Percentiles rank a stretch among this genome's conserved stretches.
Conservation (phyloP, 2,888 invertebrate genomes). For the Eupithecia subumbrata region DNA sequence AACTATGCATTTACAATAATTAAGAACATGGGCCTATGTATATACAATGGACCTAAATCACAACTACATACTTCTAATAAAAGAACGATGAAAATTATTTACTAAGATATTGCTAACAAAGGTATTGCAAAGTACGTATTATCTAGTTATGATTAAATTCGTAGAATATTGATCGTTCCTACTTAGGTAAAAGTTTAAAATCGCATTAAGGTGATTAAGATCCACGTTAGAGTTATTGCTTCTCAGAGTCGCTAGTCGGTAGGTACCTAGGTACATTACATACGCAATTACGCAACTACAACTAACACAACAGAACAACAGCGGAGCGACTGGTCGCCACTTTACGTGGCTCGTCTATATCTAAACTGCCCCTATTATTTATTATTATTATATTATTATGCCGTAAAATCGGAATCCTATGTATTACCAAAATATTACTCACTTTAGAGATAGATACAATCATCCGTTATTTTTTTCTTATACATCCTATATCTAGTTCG, state of each 20-base stretch:
- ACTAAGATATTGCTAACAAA: conserved; percentile 12
- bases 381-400: not conserved
- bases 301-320: not conserved
- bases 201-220: not conserved
- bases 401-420: not conserved
- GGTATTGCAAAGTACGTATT: conserved; percentile 50
- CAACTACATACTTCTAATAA: conserved; percentile 4
- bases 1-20: conserved; percentile 43
- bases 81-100: not conserved
- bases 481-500: not conserved
- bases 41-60: conserved; percentile 35
- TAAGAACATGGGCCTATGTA: conserved; percentile 33
- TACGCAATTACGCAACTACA: not conserved
- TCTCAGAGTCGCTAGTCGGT: not conserved
- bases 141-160: conserved; percentile 28
- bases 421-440: no score
- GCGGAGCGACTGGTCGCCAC: not conserved
- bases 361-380: not conserved
- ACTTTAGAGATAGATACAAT: no score
- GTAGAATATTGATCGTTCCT: not conserved
- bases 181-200: not conserved
- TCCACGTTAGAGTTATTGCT: not conserved
- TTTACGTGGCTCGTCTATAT: not conserved
- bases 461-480: not conserved
- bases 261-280: not conserved